These are phyloP conservation scores for Athetis lepigone DNA, from an alignment of 2,888 invertebrate species.

Conservation along the genomic window DNA sequence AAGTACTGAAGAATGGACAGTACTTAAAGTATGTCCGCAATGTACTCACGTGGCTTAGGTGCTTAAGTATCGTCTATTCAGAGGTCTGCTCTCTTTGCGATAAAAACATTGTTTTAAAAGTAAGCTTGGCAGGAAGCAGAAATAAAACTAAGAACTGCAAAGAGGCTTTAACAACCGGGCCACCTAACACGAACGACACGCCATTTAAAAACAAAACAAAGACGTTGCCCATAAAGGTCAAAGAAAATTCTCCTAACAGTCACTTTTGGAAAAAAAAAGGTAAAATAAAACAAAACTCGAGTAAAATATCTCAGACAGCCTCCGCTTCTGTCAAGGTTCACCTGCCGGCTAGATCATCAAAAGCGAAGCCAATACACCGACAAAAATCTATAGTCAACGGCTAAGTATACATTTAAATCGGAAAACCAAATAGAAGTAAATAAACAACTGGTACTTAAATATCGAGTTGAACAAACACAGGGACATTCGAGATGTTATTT, in stretches of 20 bases:
- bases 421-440: slow-evolving; percentile 46
- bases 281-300: background rate
- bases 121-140: background rate
- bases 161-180: too few species aligned
- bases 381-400: slow-evolving; percentile 26
- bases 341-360: slow-evolving; percentile 36
- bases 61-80: too few species aligned
- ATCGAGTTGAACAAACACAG: slow-evolving; percentile 30
- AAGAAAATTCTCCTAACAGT: slow-evolving; percentile 12
- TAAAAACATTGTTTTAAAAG: too few species aligned
- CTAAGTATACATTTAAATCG: slow-evolving; percentile 49
- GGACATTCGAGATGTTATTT: slow-evolving; percentile 57
- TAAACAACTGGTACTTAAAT: slow-evolving; percentile 55
- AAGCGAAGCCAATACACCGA: slow-evolving; percentile 39
- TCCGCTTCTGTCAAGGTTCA: slow-evolving; percentile 34
- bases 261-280: slow-evolving; percentile 4
- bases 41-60: too few species aligned
- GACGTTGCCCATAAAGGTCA: slow-evolving; percentile 1
- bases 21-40: too few species aligned
- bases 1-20: too few species aligned
- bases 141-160: background rate
- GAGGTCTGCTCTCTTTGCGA: background rate
- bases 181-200: too few species aligned
- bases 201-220: too few species aligned
- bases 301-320: slow-evolving; percentile 7